Percentiles rank a stretch among this genome's conserved stretches.
These are phyloP conservation scores for Mechanitis mazaeus DNA, from an alignment of 2,888 invertebrate species.

Conservation along the genomic window DNA sequence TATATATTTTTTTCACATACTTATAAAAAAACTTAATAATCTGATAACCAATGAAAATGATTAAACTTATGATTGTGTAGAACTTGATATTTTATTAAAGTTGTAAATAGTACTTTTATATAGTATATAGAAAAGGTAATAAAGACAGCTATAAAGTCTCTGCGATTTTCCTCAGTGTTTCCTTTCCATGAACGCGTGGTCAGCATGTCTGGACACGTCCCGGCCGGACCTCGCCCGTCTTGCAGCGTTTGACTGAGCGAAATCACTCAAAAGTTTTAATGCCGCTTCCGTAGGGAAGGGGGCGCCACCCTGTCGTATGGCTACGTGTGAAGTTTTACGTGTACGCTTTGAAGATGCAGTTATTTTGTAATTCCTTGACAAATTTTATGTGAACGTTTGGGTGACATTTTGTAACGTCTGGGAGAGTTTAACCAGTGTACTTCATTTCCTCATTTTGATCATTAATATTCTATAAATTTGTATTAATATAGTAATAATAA, in stretches of 20 bases:
- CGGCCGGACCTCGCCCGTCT: constrained; percentile 59
- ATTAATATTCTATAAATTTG: too few relatives aligned
- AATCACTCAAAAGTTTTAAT: constrained; percentile 77
- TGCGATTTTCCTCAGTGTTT: constrained; percentile 9
- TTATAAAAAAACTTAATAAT: too few relatives aligned
- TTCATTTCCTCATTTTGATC: background rate
- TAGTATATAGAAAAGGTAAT: background rate
- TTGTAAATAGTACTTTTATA: too few relatives aligned
- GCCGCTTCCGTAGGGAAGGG: constrained; percentile 65
- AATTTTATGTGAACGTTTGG: constrained; percentile 7
- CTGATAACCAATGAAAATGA: too few relatives aligned
- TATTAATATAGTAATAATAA: too few relatives aligned
- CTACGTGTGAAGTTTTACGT: constrained; percentile 36
- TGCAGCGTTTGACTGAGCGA: constrained; percentile 73
- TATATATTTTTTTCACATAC: too few relatives aligned
- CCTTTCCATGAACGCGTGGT: constrained; percentile 33
- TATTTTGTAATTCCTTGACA: constrained; percentile 15
- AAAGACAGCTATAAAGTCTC: background rate
- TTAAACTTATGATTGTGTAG: too few relatives aligned
- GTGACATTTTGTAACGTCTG: constrained; percentile 5
- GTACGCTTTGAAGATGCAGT: constrained; percentile 30
- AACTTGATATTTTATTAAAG: too few relatives aligned
- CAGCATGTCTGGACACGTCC: constrained; percentile 35
- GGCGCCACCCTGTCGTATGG: constrained; percentile 26
- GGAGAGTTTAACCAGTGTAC: background rate